Evolutionary conservation across 2,113 vertebrate species (phyloP).

Genomic region (Eulacestoma nigropectus): DNA sequence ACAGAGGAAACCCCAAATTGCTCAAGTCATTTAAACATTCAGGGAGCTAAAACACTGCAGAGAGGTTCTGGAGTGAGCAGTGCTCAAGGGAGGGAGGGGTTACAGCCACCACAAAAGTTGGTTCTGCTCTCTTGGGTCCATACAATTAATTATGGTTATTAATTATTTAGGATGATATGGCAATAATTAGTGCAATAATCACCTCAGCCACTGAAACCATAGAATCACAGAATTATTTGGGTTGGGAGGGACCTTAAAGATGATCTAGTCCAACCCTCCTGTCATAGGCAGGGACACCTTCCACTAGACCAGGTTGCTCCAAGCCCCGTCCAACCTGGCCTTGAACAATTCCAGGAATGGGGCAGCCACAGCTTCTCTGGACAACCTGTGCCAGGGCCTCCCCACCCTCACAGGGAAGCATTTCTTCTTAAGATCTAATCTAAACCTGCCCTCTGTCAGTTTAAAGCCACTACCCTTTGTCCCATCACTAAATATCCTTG

Average conservation of each 20-base stretch:
- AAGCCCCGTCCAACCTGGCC: background rate
- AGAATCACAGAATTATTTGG: background rate
- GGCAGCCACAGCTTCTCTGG: background rate
- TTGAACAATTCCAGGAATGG: background rate
- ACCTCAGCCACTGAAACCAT: background rate
- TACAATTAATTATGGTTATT: background rate
- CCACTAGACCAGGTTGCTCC: rapidly evolving
- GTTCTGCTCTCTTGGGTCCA: background rate
- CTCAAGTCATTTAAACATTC: conserved; percentile 11
- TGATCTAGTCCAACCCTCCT: no score
- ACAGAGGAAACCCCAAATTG: conserved; percentile 7
- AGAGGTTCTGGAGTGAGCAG: background rate
- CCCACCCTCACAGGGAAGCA: rapidly evolving
- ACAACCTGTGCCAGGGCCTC: rapidly evolving
- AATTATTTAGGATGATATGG: background rate
- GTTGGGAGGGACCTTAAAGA: background rate
- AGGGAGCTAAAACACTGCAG: background rate
- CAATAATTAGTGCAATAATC: background rate
- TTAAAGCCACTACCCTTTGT: background rate
- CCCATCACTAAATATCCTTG: background rate
- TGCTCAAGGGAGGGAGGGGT: background rate
- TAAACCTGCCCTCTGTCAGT: background rate
- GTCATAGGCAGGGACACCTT: background rate
- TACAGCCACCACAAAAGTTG: background rate
- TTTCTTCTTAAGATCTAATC: background rate